A percentile compares a stretch with the other conserved stretches of the same genome.
These are phyloP conservation scores for Ectemnius lituratus DNA, from an alignment of 2,888 invertebrate species.

Conservation along the genomic window DNA sequence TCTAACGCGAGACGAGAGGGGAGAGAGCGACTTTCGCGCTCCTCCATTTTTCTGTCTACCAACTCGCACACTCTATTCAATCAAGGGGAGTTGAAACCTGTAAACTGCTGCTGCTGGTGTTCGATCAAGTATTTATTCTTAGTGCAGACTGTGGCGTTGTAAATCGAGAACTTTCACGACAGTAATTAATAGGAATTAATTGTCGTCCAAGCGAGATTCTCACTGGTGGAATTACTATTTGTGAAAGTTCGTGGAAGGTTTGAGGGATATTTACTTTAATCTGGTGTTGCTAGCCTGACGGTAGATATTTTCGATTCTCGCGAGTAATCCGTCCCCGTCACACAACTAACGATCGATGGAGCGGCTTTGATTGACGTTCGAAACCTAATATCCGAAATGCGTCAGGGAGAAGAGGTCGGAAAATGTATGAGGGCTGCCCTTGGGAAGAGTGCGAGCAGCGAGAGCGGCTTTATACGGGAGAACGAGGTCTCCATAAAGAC, in stretches of 20 bases:
- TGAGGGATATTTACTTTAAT: not conserved
- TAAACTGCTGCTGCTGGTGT: no score
- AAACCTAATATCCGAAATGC: constrained; percentile 65
- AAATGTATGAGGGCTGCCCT: constrained; percentile 44
- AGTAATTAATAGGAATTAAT: no score
- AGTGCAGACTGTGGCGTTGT: no score
- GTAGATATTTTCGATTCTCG: constrained; percentile 10
- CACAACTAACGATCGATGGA: constrained; percentile 54
- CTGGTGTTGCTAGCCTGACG: no score
- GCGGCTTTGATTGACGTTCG: constrained; percentile 64
- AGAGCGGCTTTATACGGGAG: constrained; percentile 16
- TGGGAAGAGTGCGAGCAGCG: constrained; percentile 19
- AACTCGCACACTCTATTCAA: no score
- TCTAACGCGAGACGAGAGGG: not conserved
- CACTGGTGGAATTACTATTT: no score
- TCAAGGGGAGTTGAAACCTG: no score
- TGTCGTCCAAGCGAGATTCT: no score
- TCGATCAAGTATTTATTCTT: no score
- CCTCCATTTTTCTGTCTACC: not conserved
- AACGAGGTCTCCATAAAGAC: constrained; percentile 26
- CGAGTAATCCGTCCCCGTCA: constrained; percentile 55
- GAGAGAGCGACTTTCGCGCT: not conserved
- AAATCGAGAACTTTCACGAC: no score
- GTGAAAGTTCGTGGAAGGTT: not conserved
- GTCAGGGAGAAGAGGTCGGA: constrained; percentile 40